Conservation (phyloP, 2,888 invertebrate genomes). For the Dastarcus helophoroides region DNA sequence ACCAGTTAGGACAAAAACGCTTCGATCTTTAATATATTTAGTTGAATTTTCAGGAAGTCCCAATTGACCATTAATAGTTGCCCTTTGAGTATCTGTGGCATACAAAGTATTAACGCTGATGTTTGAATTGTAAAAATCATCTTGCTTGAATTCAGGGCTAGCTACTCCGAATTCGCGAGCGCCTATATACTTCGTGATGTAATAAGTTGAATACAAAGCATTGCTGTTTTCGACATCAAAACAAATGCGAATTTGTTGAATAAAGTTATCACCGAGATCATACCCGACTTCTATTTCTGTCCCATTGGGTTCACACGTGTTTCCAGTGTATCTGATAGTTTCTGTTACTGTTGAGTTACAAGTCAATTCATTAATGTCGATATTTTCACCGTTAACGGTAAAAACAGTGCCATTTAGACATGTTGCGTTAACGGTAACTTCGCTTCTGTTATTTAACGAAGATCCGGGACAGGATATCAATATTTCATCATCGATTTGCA, state of each 20-base stretch:
- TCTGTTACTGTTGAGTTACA: slow-evolving; percentile 7
- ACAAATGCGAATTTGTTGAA: slow-evolving; percentile 43
- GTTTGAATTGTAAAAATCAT: slow-evolving; percentile 40
- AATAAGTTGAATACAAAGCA: too few species aligned
- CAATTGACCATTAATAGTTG: slow-evolving; percentile 8
- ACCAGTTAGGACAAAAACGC: slow-evolving; percentile 36
- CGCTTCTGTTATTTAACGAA: slow-evolving; percentile 5
- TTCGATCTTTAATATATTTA: slow-evolving; percentile 36
- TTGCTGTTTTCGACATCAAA: slow-evolving; percentile 41
- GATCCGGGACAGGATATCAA: too few species aligned
- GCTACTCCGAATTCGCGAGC: slow-evolving; percentile 40
- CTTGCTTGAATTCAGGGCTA: slow-evolving; percentile 39
- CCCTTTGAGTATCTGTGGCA: slow-evolving; percentile 20
- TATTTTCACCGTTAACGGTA: slow-evolving; percentile 4
- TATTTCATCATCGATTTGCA: too few species aligned
- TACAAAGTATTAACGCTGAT: slow-evolving; percentile 21
- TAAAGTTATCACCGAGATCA: slow-evolving; percentile 37
- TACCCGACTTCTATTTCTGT: slow-evolving; percentile 41
- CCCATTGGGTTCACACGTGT: slow-evolving; percentile 37
- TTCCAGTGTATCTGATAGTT: slow-evolving; percentile 35
- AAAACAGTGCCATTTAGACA: slow-evolving; percentile 7
- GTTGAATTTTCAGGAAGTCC: slow-evolving; percentile 4
- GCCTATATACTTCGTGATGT: too few species aligned
- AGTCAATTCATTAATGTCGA: slow-evolving; percentile 5
- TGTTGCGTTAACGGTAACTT: slow-evolving; percentile 1